These are phyloP conservation scores for Drosophila mettleri DNA, from an alignment of 2,888 invertebrate genomes.

Conservation along the genomic window DNA sequence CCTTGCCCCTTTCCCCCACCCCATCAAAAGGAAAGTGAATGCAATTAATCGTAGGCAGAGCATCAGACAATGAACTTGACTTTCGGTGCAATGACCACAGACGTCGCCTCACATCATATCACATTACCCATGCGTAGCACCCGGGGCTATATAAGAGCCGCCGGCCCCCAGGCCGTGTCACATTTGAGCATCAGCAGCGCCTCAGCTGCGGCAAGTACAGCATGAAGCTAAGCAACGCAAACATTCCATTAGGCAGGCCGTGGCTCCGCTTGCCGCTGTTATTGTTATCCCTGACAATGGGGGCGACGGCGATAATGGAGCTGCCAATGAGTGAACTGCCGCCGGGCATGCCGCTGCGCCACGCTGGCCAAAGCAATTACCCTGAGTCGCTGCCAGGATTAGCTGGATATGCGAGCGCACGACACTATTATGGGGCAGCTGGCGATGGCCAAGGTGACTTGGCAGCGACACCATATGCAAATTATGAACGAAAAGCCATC, in stretches of 20 bases:
- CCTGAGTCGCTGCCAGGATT: conserved; percentile 63
- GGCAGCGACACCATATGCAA: conserved; percentile 71
- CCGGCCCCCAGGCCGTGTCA: conserved; percentile 28
- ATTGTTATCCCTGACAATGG: conserved; percentile 60
- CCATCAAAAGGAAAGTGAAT: conserved; percentile 71
- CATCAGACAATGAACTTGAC: conserved; percentile 63
- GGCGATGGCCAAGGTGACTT: conserved; percentile 58
- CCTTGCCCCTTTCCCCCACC: too few relatives aligned
- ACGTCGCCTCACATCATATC: conserved; percentile 7
- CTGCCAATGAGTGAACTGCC: conserved; percentile 40
- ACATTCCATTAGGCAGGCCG: conserved; percentile 53
- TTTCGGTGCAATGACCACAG: conserved; percentile 4
- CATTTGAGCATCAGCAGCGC: conserved; percentile 49
- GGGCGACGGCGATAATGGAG: conserved; percentile 42
- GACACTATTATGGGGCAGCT: conserved; percentile 65
- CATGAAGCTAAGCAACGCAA: conserved; percentile 36
- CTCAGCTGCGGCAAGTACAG: neutral
- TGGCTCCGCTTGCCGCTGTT: conserved; percentile 14
- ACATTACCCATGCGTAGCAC: conserved; percentile 20
- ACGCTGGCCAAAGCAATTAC: conserved; percentile 66
- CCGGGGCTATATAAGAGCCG: conserved; percentile 60
- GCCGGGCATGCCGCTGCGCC: conserved; percentile 25
- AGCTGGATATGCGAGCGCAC: conserved; percentile 61
- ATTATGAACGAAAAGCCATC: conserved; percentile 60
- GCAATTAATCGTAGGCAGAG: conserved; percentile 33